A percentile compares a stretch with the other conserved stretches of the same genome.
Evolutionary conservation across 2,113 vertebrate genomes (phyloP).

Genomic region (Phalacrocorax pelagicus): DNA sequence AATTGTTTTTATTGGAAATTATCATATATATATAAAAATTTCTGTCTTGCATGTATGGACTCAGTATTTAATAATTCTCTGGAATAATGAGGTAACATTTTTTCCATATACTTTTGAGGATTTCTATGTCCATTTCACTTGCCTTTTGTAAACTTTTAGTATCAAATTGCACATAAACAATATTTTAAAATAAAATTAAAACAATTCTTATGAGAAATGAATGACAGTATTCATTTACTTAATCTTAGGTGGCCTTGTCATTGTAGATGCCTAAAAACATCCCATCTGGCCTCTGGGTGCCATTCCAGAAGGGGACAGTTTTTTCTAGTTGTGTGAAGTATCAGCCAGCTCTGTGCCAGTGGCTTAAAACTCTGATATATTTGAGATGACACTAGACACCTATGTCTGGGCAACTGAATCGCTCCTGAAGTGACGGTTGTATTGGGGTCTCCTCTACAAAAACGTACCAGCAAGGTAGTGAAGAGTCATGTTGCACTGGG

Average conservation of each 20-base stretch:
- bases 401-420: background rate
- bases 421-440: background rate
- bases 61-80: background rate
- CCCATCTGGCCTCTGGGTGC: background rate
- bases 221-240: background rate
- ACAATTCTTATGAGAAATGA: background rate
- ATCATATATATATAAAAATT: background rate
- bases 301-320: background rate
- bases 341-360: background rate
- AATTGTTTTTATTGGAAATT: background rate
- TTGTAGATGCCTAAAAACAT: background rate
- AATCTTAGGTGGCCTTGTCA: background rate
- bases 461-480: background rate
- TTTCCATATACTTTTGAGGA: background rate
- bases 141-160: background rate
- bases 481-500: background rate
- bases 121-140: background rate
- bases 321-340: accelerated
- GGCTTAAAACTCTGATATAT: background rate
- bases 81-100: background rate
- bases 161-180: background rate
- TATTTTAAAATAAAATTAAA: background rate
- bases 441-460: background rate
- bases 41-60: background rate
- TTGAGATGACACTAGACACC: background rate